Evolutionary conservation across 2,888 invertebrate species (phyloP).

Genomic region (Agelastica alni): DNA sequence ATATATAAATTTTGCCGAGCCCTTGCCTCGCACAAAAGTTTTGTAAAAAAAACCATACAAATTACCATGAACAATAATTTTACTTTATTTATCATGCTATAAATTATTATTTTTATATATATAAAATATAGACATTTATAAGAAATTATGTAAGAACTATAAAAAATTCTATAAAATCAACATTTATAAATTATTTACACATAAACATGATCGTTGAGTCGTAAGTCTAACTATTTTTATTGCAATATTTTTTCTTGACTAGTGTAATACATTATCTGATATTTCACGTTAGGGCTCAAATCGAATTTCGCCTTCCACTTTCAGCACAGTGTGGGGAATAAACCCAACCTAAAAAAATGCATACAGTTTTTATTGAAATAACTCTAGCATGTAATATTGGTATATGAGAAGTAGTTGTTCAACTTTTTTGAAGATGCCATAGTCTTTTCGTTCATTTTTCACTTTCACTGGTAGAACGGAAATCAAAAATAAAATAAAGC

Average conservation of each 20-base stretch:
- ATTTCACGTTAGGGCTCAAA: conserved; percentile 35
- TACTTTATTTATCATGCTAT: conserved; percentile 17
- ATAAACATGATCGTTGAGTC: conserved; percentile 18
- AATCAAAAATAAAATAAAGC: no score
- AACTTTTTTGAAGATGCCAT: no score
- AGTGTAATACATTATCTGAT: conserved; percentile 18
- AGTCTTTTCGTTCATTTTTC: no score
- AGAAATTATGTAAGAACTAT: conserved; percentile 20
- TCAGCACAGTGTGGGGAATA: conserved; percentile 79
- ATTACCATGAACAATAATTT: conserved; percentile 16
- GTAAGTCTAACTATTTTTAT: conserved; percentile 31
- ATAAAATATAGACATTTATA: conserved; percentile 28
- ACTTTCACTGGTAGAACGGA: no score
- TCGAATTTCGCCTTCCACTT: conserved; percentile 46
- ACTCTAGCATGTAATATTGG: neutral
- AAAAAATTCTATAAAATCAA: conserved; percentile 32
- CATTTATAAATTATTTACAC: conserved; percentile 30
- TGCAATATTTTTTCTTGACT: conserved; percentile 29
- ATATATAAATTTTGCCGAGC: no score
- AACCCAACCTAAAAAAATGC: conserved; percentile 66
- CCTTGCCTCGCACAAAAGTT: no score
- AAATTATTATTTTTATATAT: conserved; percentile 20
- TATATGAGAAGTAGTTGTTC: no score
- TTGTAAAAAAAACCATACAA: conserved; percentile 9
- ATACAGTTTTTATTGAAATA: conserved; percentile 7